Percentiles rank a stretch among this genome's conserved stretches.
phyloP scores from a whole-genome alignment of 2,888 invertebrate genomes.

The Drosophila anomalata region DNA sequence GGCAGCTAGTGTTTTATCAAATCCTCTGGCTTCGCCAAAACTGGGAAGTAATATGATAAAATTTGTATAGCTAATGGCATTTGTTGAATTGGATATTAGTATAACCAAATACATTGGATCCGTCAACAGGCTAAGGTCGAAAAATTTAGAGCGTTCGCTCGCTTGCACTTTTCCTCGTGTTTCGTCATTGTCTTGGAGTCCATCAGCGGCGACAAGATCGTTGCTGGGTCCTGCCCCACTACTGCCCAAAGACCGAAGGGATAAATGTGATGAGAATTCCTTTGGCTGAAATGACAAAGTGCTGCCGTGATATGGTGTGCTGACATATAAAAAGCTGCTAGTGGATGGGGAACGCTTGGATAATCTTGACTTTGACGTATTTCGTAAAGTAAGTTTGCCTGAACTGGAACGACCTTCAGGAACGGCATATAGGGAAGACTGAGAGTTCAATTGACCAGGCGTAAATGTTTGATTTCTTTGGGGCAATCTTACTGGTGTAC shows the following conservation, averaged over 20 bases:
- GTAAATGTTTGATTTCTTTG: conserved; percentile 84
- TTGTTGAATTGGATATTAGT: conserved; percentile 92
- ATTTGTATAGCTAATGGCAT: conserved; percentile 94
- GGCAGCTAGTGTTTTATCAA: conserved; percentile 89
- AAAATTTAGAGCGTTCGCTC: conserved; percentile 85
- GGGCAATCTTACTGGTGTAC: conserved; percentile 86
- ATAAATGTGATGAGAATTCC: conserved; percentile 91
- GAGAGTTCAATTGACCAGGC: conserved; percentile 87
- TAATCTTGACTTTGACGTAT: conserved; percentile 84
- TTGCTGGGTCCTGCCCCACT: conserved; percentile 71
- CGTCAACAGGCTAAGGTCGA: conserved; percentile 89
- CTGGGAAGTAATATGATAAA: conserved; percentile 92
- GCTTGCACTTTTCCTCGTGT: conserved; percentile 30
- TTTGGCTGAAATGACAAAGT: conserved; percentile 91
- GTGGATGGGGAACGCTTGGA: conserved; percentile 90
- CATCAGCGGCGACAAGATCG: conserved; percentile 50
- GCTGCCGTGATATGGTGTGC: conserved; percentile 93
- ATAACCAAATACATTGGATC: conserved; percentile 93
- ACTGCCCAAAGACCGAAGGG: conserved; percentile 88
- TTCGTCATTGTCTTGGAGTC: conserved; percentile 66
- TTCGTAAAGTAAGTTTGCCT: conserved; percentile 75
- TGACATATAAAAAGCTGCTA: conserved; percentile 93
- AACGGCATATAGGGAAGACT: conserved; percentile 88
- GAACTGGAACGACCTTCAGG: conserved; percentile 86
- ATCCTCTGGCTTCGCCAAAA: conserved; percentile 89